Evolutionary conservation across 1,140 invertebrate species (phyloP).

Genomic region (Drosophila lacteicornis): DNA sequence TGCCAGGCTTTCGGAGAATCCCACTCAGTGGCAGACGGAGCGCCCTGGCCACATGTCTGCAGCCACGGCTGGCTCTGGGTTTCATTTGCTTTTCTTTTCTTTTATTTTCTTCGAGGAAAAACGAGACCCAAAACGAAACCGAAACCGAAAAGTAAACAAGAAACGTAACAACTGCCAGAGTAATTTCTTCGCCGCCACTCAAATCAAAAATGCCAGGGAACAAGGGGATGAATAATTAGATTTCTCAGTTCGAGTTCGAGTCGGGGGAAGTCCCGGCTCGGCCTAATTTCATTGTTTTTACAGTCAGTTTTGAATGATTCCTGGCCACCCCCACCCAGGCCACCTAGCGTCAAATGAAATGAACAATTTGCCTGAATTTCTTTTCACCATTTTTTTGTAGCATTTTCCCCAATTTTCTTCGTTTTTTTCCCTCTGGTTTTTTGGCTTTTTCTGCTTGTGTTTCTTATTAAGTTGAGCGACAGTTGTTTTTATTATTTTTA

Average conservation of each 20-base stretch:
- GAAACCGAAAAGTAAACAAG: conserved; percentile 64
- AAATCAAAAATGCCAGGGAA: conserved; percentile 29
- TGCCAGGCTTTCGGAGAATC: conserved; percentile 66
- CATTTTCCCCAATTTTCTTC: conserved; percentile 18
- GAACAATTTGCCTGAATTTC: conserved; percentile 50
- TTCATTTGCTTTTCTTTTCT: not conserved
- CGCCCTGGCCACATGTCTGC: conserved; percentile 47
- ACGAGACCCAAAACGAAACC: not conserved
- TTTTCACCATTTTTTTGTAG: conserved; percentile 4
- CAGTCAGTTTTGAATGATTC: conserved; percentile 80
- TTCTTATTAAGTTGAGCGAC: conserved; percentile 82
- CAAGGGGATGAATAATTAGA: conserved; percentile 84
- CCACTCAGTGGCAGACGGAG: conserved; percentile 66
- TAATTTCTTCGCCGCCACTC: conserved; percentile 11
- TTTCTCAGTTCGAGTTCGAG: conserved; percentile 62
- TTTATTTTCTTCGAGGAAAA: conserved; percentile 3
- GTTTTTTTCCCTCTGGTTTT: conserved; percentile 10
- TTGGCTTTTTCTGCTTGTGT: conserved; percentile 20
- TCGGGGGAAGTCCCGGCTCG: conserved; percentile 36
- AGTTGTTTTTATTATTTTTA: conserved; percentile 83
- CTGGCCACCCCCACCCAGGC: not conserved
- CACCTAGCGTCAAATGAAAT: conserved; percentile 46
- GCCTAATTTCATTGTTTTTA: conserved; percentile 83
- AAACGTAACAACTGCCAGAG: conserved; percentile 27
- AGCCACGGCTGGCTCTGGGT: not conserved